Percentiles rank a stretch among this genome's conserved stretches.
phyloP scores from a whole-genome alignment of 2,797 vertebrate species.

The Microhierax caerulescens region DNA sequence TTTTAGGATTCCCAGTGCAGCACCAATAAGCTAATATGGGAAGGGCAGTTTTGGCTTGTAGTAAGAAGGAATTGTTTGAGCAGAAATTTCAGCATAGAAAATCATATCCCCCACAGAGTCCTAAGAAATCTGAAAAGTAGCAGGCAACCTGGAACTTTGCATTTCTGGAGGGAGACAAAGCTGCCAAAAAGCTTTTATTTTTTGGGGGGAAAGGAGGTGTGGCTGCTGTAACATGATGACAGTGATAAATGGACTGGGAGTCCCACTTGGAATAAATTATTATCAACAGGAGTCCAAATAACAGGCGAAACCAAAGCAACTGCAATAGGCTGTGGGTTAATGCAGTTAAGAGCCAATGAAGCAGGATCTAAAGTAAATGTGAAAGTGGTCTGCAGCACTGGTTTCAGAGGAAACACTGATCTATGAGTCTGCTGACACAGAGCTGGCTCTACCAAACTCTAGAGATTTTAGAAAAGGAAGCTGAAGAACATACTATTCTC shows the following conservation, averaged over 20 bases:
- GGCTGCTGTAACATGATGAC: background rate
- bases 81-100: background rate
- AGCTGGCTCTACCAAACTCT: background rate
- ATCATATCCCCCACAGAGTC: background rate
- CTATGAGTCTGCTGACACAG: background rate
- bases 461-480: background rate
- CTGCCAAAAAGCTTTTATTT: background rate
- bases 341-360: background rate
- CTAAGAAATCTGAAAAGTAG: background rate
- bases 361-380: background rate
- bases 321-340: background rate
- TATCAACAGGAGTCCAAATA: background rate
- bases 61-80: background rate
- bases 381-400: background rate
- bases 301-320: background rate
- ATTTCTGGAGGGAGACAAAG: background rate
- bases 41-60: background rate
- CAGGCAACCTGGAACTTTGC: background rate
- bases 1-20: background rate
- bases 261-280: background rate
- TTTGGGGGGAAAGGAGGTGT: background rate
- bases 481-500: background rate
- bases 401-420: background rate
- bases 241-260: constrained; percentile 12
- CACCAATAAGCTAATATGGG: background rate